Evolutionary conservation across 2,888 invertebrate species (phyloP).

Genomic region (Netelia virgata): DNA sequence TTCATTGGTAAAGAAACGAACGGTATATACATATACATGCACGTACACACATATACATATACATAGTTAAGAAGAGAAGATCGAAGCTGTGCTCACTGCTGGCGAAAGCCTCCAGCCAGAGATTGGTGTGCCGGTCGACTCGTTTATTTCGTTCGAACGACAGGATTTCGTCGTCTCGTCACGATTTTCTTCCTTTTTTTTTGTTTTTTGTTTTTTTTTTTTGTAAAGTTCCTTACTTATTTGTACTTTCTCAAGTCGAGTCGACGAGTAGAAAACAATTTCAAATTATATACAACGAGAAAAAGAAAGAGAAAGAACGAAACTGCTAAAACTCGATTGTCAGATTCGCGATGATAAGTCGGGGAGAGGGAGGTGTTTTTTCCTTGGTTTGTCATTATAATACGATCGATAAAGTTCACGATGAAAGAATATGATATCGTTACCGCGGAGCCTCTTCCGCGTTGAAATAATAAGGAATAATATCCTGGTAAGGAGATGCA

Average conservation of each 20-base stretch:
- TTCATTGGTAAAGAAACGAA: conserved; percentile 60
- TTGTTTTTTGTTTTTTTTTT: not conserved
- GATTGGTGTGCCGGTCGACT: conserved; percentile 62
- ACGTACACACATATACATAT: conserved; percentile 21
- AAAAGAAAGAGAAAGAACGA: not conserved
- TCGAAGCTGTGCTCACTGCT: conserved; percentile 44
- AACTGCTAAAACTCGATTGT: not conserved
- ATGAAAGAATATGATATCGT: conserved; percentile 49
- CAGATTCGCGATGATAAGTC: not conserved
- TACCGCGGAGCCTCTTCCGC: conserved; percentile 62
- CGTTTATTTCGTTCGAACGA: conserved; percentile 57
- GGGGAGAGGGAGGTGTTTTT: not conserved
- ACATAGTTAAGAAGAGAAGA: conserved; percentile 26
- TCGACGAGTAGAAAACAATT: not conserved
- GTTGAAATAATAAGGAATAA: conserved; percentile 61
- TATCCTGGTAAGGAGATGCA: conserved; percentile 46
- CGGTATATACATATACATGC: not conserved
- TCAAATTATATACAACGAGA: not conserved
- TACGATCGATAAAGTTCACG: conserved; percentile 6
- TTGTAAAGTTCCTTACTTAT: not conserved
- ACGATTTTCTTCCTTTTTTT: conserved; percentile 25
- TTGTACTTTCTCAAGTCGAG: not conserved
- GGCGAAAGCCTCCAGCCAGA: conserved; percentile 52
- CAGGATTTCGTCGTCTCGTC: conserved; percentile 50
- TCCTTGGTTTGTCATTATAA: not conserved